Conservation (phyloP, 2,113 vertebrate species). For the Epinephelus fuscoguttatus region DNA sequence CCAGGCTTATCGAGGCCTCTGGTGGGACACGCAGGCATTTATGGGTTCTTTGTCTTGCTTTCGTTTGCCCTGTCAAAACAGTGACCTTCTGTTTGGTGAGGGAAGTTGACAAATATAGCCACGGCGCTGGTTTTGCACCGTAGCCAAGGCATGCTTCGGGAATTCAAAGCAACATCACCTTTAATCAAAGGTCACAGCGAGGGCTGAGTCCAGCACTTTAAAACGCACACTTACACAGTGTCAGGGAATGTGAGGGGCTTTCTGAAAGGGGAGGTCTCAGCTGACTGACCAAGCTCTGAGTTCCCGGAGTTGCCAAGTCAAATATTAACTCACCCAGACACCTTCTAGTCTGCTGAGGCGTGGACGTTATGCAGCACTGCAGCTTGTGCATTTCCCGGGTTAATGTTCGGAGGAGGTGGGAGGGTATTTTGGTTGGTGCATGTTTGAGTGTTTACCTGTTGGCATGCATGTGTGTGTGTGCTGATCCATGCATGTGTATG, state of each 20-base stretch:
- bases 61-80: slow-evolving; percentile 38
- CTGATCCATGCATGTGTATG: slow-evolving; percentile 3
- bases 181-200: slow-evolving; percentile 65
- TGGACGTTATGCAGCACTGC: slow-evolving; percentile 25
- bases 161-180: slow-evolving; percentile 54
- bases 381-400: slow-evolving; percentile 41
- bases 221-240: slow-evolving; percentile 45
- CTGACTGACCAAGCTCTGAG: slow-evolving; percentile 68
- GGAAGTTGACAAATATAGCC: slow-evolving; percentile 42
- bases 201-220: slow-evolving; percentile 30
- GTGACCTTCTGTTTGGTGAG: slow-evolving; percentile 40
- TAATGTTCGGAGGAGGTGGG: slow-evolving; percentile 65
- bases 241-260: slow-evolving; percentile 69
- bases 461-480: slow-evolving; percentile 30
- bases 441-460: slow-evolving; percentile 61
- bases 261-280: slow-evolving; percentile 73
- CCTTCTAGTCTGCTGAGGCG: slow-evolving; percentile 31
- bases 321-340: slow-evolving; percentile 78
- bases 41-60: slow-evolving; percentile 47
- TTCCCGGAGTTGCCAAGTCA: slow-evolving; percentile 61
- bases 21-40: slow-evolving; percentile 50
- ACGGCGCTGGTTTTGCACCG: not conserved
- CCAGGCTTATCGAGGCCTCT: slow-evolving; percentile 8
- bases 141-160: slow-evolving; percentile 26
- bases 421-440: slow-evolving; percentile 52